Conservation (phyloP, 2,113 vertebrate species). For the Callipepla californica region DNA sequence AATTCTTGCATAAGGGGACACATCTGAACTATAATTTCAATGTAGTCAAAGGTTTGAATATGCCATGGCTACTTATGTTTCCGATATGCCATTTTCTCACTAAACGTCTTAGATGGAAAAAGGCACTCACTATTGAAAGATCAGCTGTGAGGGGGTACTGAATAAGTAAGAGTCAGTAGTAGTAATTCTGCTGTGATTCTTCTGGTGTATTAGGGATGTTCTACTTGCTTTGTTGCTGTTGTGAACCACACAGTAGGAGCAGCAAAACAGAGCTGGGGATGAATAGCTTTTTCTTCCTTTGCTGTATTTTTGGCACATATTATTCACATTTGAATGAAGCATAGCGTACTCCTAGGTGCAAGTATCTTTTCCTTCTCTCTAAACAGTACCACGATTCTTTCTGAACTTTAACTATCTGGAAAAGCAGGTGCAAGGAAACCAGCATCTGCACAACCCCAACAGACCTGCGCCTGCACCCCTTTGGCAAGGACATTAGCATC, state of each 20-base stretch:
- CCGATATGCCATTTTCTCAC: constrained; percentile 33
- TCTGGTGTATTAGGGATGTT: neutral
- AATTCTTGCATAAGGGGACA: neutral
- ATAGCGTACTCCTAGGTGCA: neutral
- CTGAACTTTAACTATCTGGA: neutral
- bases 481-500: constrained; percentile 56
- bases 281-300: neutral
- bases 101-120: constrained; percentile 23
- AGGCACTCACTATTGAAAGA: constrained; percentile 51
- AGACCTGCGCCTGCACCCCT: neutral
- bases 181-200: constrained; percentile 19
- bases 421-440: constrained; percentile 9
- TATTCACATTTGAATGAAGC: neutral
- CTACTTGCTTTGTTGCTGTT: neutral
- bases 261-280: neutral
- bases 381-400: neutral
- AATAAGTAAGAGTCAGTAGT: neutral
- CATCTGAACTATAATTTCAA: neutral
- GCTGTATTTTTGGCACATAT: neutral
- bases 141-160: constrained; percentile 5
- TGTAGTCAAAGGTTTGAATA: neutral
- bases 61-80: neutral
- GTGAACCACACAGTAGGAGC: neutral
- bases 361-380: neutral
- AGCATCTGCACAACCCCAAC: neutral